Evolutionary conservation across 2,888 invertebrate genomes (phyloP), one percentile per base, ranked within the genome.

Genomic region (Crioceris asparagi): DNA sequence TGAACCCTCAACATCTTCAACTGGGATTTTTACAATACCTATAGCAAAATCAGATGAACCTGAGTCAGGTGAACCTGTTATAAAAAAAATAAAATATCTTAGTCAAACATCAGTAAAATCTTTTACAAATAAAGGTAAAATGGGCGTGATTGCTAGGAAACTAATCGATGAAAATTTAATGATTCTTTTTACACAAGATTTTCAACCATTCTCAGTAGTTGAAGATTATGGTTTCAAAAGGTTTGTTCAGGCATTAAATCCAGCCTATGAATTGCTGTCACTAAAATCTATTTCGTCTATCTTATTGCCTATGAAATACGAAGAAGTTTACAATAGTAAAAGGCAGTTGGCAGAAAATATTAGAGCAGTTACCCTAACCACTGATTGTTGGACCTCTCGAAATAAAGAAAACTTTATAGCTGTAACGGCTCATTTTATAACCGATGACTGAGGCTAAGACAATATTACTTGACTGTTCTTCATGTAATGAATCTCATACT

Each of bases 321-420:
- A 45, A 16, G 40, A 40, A 18, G 35, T 23, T 4, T 36, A 36
- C 17, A 41, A 37, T 17, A n/a, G 3, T 4, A 38, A 25, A 8
- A 40, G 33, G 35, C 12, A 27, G 7, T 5, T 34, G 7, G 12
- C 43, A 16, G 8, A 16, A 34, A 34, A 39, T 7, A 46, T 48
- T 26, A 32, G 31, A 35, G 36, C 42, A 17, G 46, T 50, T 5
- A 45, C 48, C 25, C 10, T 57, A 26, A 57, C 56, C 15, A 55
- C 53, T 4, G 57, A 58, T 42, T 48, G 50, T 32, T 55, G 56
- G 55, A 55, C 56, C n/a, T 58, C 56, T 6, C 15, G 38, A 8
- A 54, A 47, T 32, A 48, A 40, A 16, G 55, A 56, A 32, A 50
- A 43, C 40, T 55, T 43, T 43, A 37, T 56, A 26, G 53, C 44